Percentiles rank a stretch among this genome's conserved stretches.
Conservation (phyloP, 2,113 vertebrate genomes). For the Petroica traversi region DNA sequence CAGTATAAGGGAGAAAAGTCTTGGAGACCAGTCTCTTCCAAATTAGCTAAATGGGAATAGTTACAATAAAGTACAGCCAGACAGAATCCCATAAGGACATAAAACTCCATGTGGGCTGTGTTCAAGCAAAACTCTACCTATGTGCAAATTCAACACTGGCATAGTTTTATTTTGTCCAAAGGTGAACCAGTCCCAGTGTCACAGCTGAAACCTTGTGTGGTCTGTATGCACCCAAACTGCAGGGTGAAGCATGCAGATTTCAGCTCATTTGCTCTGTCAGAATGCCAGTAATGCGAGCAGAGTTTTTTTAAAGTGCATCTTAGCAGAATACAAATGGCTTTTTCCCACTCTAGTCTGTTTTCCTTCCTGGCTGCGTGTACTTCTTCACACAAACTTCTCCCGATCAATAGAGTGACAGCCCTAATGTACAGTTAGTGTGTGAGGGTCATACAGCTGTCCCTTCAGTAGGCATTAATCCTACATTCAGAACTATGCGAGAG, state of each 20-base stretch:
- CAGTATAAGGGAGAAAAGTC: background rate
- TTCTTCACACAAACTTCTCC: slow-evolving; percentile 39
- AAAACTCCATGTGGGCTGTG: background rate
- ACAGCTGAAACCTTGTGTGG: slow-evolving; percentile 5
- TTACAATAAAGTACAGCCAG: background rate
- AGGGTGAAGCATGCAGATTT: background rate
- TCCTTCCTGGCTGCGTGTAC: background rate
- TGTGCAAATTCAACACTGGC: background rate
- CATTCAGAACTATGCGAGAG: slow-evolving; percentile 12
- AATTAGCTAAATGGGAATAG: background rate
- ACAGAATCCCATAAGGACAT: background rate
- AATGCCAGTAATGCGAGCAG: background rate
- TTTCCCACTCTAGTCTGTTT: background rate
- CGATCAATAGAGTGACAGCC: background rate
- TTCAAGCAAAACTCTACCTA: background rate
- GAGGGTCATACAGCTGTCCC: slow-evolving; percentile 29
- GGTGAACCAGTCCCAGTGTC: background rate
- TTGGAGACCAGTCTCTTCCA: background rate
- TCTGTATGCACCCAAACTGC: background rate
- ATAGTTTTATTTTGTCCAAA: background rate
- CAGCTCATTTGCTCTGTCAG: background rate
- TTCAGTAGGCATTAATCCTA: slow-evolving; percentile 48
- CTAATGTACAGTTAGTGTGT: slow-evolving; percentile 21
- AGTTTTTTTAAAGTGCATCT: background rate
- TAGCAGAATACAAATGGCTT: background rate